phyloP scores from a whole-genome alignment of 2,888 invertebrate genomes.

The Cheilosia impressa region DNA sequence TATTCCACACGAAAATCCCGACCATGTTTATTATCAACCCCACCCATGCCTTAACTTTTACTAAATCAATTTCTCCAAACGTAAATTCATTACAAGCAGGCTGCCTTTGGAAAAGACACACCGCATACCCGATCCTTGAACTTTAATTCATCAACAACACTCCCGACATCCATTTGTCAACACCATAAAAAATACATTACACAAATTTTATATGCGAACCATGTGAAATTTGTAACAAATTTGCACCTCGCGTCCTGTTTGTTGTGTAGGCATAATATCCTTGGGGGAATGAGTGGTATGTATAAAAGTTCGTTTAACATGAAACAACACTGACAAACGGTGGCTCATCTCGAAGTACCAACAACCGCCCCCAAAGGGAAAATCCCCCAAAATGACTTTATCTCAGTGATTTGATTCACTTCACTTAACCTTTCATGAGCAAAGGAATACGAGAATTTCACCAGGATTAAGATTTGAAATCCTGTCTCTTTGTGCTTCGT shows the following conservation, averaged over 20 bases:
- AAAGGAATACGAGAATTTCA: conserved; percentile 42
- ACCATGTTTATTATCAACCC: too few relatives aligned
- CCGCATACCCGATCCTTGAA: conserved; percentile 20
- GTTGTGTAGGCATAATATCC: conserved; percentile 1
- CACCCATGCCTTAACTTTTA: too few relatives aligned
- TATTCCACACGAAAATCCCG: too few relatives aligned
- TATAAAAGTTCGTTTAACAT: conserved; percentile 49
- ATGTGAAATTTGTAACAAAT: conserved; percentile 26
- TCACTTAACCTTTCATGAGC: conserved; percentile 62
- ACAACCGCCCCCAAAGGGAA: conserved; percentile 62
- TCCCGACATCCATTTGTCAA: conserved; percentile 69
- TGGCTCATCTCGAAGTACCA: conserved; percentile 33
- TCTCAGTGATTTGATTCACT: conserved; percentile 73
- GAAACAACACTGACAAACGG: conserved; percentile 28
- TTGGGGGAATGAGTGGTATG: conserved; percentile 2
- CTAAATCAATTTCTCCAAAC: not conserved
- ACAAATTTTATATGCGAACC: conserved; percentile 60
- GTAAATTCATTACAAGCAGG: not conserved
- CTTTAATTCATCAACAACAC: conserved; percentile 62
- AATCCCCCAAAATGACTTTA: conserved; percentile 67
- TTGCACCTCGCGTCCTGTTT: conserved; percentile 55
- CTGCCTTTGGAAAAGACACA: not conserved
- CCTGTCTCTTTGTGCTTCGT: conserved; percentile 10
- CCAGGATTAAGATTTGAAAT: conserved; percentile 62
- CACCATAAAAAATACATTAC: conserved; percentile 68